These are phyloP conservation scores for Prinia subflava DNA, from an alignment of 2,113 vertebrate species.

Conservation along the genomic window DNA sequence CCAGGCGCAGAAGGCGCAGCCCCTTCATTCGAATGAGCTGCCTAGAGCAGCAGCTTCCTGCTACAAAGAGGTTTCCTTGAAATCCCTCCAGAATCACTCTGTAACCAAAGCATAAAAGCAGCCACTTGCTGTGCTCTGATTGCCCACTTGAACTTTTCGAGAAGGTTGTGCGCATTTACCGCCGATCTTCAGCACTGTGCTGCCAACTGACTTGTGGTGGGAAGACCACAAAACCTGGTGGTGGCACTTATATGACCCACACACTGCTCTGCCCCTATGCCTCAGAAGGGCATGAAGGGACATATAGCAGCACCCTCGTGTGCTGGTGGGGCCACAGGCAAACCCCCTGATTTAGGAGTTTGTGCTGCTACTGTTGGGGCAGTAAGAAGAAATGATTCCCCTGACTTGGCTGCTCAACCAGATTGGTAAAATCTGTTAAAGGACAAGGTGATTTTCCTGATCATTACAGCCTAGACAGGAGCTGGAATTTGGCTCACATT, in stretches of 20 bases:
- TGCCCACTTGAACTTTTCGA: conserved; percentile 42
- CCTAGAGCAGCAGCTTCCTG: conserved; percentile 12
- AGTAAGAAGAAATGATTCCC: background rate
- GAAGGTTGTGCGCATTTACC: background rate
- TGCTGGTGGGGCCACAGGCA: background rate
- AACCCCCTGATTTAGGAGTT: background rate
- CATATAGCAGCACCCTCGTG: background rate
- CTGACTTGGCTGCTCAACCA: background rate
- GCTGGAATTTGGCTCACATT: background rate
- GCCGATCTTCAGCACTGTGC: background rate
- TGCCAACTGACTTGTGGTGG: background rate
- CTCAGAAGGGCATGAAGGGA: background rate
- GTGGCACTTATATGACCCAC: fast-evolving
- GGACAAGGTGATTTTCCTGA: background rate
- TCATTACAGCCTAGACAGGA: background rate
- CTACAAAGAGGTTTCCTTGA: background rate
- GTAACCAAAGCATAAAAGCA: background rate
- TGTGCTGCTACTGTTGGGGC: background rate
- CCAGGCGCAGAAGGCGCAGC: background rate
- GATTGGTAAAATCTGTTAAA: background rate
- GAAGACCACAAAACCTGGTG: background rate
- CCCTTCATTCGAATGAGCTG: background rate
- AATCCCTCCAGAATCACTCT: background rate
- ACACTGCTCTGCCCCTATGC: fast-evolving
- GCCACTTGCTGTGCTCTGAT: background rate